Base-by-base conservation (phyloP, 2,888 invertebrate genomes). In the Camponotus fellah region DNA sequence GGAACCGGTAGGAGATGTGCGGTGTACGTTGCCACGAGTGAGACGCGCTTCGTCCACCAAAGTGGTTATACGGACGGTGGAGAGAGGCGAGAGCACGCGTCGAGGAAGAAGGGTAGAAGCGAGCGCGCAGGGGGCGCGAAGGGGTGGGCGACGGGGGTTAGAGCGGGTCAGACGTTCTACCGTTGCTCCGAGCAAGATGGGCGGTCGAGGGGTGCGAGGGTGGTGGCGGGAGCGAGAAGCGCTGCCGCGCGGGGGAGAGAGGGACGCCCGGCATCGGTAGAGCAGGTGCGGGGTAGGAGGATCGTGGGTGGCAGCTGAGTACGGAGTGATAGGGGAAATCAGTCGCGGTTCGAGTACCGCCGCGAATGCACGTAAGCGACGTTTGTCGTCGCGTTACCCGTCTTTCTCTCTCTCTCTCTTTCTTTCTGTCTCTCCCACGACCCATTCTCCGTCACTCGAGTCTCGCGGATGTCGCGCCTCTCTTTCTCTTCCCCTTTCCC, bases 271-370 rank as follows among this genome's bases (percentile, higher is more conserved):
- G 49, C 64, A 77, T 68, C 65, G 74, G 75, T 71, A 46, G 82
- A 75, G 86, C 75, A 69, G 72, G 85, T 75, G 81, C 76, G 80
- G 86, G 85, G 79, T 72, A 74, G 84, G 86, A 58, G 89, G 75
- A 65, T 84, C 81, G 88, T 90, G 91, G 91, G 89, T 87, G 90
- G 91, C 88, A 87, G 86, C 87, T 69, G 86, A 89, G 85, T 81
- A 86, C 88, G 86, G 76, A 91, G 89, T 87, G 92, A 91, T 92
- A 92, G 92, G 92, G 91, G 90, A 92, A 92, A 92, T 91, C 92
- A 92, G 92, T 92, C 92, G 92, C 91, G 92, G 92, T 91, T 92
- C 91, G 91, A 92, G 89, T 91, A 90, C 89, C 92, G 91, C 91
- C 91, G 92, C 89, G 92, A 85, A 87, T 88, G 88, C 91, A 90